Evolutionary conservation across 2,888 invertebrate genomes (phyloP).

Genomic region (Tipula helvola): DNA sequence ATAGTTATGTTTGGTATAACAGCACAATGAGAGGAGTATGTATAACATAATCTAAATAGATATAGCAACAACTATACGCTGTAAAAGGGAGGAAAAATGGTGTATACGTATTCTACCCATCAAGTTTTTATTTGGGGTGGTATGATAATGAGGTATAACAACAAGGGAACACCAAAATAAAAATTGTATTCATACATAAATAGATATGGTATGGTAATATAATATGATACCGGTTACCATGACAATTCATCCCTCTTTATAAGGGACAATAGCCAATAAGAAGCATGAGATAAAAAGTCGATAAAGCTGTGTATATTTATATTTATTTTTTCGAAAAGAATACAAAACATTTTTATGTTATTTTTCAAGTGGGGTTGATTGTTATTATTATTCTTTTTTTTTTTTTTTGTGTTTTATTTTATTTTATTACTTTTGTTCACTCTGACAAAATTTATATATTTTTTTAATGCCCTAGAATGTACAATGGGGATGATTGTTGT

Average conservation of each 20-base stretch:
- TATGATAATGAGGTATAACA: neutral
- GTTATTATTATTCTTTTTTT: neutral
- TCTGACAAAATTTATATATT: neutral
- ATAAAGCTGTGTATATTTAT: conserved; percentile 6
- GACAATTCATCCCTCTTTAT: conserved; percentile 15
- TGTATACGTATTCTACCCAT: neutral
- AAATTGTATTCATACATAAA: neutral
- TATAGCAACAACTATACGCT: neutral
- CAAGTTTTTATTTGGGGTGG: neutral
- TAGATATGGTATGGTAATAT: conserved; percentile 5
- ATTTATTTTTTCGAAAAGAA: neutral
- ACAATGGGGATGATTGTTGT: neutral
- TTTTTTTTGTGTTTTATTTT: too few species aligned
- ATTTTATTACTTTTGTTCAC: neutral
- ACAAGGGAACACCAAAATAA: neutral
- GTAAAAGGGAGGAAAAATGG: neutral
- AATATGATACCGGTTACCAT: conserved; percentile 14
- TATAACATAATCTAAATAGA: neutral
- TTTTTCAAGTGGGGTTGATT: conserved; percentile 9
- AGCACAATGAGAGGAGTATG: neutral
- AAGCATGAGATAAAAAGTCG: conserved; percentile 11
- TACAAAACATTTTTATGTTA: conserved; percentile 9
- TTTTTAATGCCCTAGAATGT: neutral
- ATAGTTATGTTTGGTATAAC: neutral
- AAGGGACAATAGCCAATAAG: conserved; percentile 18